Evolutionary conservation across 30 jellyfish, hydroid and myxozoan species (phyloP).

Genomic region (Chironex yamaguchii): DNA sequence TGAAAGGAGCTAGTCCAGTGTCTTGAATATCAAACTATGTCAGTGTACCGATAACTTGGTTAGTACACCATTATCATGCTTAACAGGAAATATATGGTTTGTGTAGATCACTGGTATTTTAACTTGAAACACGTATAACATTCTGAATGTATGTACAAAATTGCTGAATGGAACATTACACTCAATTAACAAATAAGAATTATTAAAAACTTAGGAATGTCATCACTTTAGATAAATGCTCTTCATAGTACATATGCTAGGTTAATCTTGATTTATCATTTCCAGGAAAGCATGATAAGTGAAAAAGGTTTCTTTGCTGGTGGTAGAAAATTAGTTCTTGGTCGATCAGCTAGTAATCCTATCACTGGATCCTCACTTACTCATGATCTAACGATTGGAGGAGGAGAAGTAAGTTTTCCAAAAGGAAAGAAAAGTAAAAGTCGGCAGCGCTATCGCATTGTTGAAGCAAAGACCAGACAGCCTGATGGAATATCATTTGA

Average conservation of each 20-base stretch:
- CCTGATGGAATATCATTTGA: constrained; percentile 94
- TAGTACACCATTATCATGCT: no score
- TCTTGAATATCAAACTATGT: no score
- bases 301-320: constrained; percentile 2
- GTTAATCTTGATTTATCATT: neutral
- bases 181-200: no score
- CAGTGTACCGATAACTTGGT: no score
- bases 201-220: no score
- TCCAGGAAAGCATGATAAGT: constrained; percentile 12
- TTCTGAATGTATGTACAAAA: no score
- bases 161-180: no score
- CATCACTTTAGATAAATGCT: no score
- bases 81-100: no score
- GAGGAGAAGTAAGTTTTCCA: constrained; percentile 76
- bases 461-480: constrained; percentile 88
- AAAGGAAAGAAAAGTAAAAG: constrained; percentile 59
- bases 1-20: no score
- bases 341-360: neutral
- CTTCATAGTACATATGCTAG: neutral
- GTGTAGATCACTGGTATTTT: no score
- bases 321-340: neutral
- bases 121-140: no score
- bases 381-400: constrained; percentile 5
- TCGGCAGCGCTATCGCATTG: constrained; percentile 80
- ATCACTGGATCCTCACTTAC: neutral